phyloP scores from a whole-genome alignment of 2,888 invertebrate genomes.

The Norana najaformis region DNA sequence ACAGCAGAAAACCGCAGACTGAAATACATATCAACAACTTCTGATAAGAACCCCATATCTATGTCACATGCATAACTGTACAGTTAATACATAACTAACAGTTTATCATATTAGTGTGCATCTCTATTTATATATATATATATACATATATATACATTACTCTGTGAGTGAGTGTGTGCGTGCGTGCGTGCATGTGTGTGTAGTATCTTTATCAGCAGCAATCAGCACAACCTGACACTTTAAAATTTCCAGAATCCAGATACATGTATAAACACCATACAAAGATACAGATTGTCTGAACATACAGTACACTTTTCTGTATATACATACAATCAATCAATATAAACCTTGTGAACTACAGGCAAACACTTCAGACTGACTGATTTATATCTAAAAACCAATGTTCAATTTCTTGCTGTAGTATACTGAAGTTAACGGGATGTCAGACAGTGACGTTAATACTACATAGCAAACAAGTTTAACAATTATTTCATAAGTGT shows the following conservation, averaged over 20 bases:
- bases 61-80: neutral
- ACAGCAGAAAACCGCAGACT: neutral
- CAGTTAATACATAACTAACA: neutral
- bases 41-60: neutral
- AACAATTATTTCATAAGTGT: no score
- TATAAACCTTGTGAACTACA: neutral
- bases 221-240: neutral
- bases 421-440: no score
- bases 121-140: neutral
- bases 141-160: neutral
- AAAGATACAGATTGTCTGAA: neutral
- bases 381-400: neutral
- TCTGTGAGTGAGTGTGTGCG: no score
- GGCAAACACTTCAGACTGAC: neutral
- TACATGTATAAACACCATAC: neutral
- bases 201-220: neutral
- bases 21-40: neutral
- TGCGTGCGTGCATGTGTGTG: no score
- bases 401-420: neutral
- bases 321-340: neutral
- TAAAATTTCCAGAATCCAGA: neutral
- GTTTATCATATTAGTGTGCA: no score
- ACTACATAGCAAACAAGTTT: no score
- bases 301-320: neutral
- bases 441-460: no score